These are phyloP conservation scores for Psix sp. DNA, from an alignment of 1,140 invertebrate genomes.

Conservation along the genomic window DNA sequence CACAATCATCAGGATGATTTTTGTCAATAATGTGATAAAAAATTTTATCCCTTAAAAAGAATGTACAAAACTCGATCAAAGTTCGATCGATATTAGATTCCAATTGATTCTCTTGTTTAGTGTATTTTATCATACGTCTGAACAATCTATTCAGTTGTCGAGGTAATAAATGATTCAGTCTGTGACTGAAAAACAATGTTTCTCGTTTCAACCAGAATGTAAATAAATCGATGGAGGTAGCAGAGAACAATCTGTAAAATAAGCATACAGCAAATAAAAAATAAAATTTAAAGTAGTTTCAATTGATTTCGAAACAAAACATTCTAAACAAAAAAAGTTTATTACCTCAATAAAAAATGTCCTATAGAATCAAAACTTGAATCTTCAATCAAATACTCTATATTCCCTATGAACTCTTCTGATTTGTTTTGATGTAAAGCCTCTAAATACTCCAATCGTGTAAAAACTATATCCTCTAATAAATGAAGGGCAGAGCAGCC, in stretches of 20 bases:
- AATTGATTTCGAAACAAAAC: no score
- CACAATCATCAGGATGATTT: slow-evolving; percentile 59
- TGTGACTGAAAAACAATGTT: slow-evolving; percentile 64
- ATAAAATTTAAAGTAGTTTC: no score
- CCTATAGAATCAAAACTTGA: slow-evolving; percentile 78
- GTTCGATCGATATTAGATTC: slow-evolving; percentile 45
- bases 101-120: slow-evolving; percentile 40
- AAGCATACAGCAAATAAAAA: slow-evolving; percentile 2
- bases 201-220: slow-evolving; percentile 68
- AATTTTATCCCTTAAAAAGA: slow-evolving; percentile 58
- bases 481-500: slow-evolving; percentile 65
- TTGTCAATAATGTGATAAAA: slow-evolving; percentile 67
- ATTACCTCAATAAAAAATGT: slow-evolving; percentile 78
- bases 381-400: slow-evolving; percentile 80
- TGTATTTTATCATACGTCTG: slow-evolving; percentile 60
- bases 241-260: slow-evolving; percentile 65
- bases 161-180: slow-evolving; percentile 64
- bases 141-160: slow-evolving; percentile 69
- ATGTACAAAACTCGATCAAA: slow-evolving; percentile 57
- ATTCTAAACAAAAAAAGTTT: no score
- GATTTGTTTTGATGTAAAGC: slow-evolving; percentile 56
- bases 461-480: slow-evolving; percentile 68
- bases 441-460: slow-evolving; percentile 70
- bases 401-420: slow-evolving; percentile 67
- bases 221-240: slow-evolving; percentile 62